Evolutionary conservation across 1,140 invertebrate genomes (phyloP).

Genomic region (Leptonema lineaticorne): DNA sequence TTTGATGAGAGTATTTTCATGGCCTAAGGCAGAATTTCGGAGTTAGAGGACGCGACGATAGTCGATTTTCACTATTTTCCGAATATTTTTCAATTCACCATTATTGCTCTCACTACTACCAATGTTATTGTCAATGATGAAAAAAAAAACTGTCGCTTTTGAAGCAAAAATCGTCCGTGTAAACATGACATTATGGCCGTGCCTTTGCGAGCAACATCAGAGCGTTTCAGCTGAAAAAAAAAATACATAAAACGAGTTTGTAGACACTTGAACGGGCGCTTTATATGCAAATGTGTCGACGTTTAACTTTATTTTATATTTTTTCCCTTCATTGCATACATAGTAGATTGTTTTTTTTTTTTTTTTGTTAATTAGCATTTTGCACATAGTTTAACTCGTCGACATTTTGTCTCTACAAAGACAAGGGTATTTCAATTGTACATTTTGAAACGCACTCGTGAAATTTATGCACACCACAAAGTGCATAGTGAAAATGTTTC

Average conservation of each 20-base stretch:
- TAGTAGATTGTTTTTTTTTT: too few species aligned
- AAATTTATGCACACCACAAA: background rate
- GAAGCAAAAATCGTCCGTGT: constrained; percentile 33
- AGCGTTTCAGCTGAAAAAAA: too few species aligned
- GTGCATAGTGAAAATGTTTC: background rate
- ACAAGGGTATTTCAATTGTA: too few species aligned
- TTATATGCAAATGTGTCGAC: background rate
- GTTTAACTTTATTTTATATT: background rate
- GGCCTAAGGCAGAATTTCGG: background rate
- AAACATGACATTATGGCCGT: constrained; percentile 5
- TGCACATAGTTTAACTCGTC: background rate
- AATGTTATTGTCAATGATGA: background rate
- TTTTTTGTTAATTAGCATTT: constrained; percentile 14
- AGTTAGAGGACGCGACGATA: background rate
- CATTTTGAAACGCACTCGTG: background rate
- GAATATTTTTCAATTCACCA: too few species aligned
- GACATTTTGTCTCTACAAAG: background rate
- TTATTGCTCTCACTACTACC: background rate
- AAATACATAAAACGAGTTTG: background rate
- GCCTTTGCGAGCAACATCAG: too few species aligned
- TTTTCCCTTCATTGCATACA: too few species aligned
- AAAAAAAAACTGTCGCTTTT: too few species aligned
- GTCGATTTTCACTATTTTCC: background rate
- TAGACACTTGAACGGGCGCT: background rate
- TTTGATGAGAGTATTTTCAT: background rate